Evolutionary conservation across 1,140 invertebrate species (phyloP), one percentile per base, ranked within the genome.

Genomic region (Panonychus citri): DNA sequence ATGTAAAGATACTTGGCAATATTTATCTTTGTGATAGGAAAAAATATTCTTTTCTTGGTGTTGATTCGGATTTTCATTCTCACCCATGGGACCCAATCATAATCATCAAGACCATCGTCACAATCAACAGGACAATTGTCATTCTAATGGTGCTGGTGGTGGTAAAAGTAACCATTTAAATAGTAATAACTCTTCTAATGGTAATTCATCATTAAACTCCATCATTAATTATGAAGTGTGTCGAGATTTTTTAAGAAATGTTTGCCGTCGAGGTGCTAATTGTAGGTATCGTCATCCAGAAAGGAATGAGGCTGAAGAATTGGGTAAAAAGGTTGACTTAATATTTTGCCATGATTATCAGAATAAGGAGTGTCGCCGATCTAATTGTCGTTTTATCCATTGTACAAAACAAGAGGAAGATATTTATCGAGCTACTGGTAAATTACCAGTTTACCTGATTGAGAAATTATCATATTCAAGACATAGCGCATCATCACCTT

Each of bases 271-370:
- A 15, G 82, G 82, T 12, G 80, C 78, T 62, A 76, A 77, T 40
- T 88, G 85, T 68, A 82, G 82, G 62, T 84, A 77, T 63, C 71
- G 76, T 26, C 81, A 83, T 64, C 75, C 75, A 3, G 67, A 69
- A 55, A 75, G 76, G 60, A 68, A 68, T 63, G 75, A 68, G 61
- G 70, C 69, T 46, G 61, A 62, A 54, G 51, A 54, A 28, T 49
- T 49, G 54, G 63, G 56, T 3, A 54, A 42, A 52, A 52, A 61
- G 43, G 58, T 62, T 40, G 67, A 68, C 56, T 71, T 70, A 19
- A 70, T 77, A n/a, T 85, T 87, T 66, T 87, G 83, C 65, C 82
- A 85, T 65, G 83, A 87, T 66, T 85, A 75, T 69, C 83, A 85
- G 67, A 85, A 85, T 66, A 78, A 75, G 15, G 73, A 75, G 54